Evolutionary conservation across 1,140 invertebrate genomes (phyloP), one percentile per base, ranked within the genome.

Genomic region (Lepidotrigona ventralis): DNA sequence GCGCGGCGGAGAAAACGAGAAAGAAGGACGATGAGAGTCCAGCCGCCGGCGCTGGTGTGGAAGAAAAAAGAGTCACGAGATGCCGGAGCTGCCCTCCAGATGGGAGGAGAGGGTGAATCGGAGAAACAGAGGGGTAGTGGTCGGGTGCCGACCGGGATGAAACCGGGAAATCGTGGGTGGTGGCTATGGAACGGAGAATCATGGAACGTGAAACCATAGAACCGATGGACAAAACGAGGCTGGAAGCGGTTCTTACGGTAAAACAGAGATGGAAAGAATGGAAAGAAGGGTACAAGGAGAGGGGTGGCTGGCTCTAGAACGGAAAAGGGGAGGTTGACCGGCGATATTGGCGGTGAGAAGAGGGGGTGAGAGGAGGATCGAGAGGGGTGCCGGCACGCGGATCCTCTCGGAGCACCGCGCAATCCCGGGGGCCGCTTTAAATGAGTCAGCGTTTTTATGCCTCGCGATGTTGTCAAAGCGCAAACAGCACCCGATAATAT

Each of bases 381-480:
- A 23, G 81, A 76, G 72, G 85, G 73, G 83, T 66, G 86, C 86
- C 75, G 89, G 92, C 88, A 92, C 90, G 90, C 92, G 91, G 91
- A 90, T 88, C 86, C 86, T 89, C 90, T 86, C 84, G 75, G 84
- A 89, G 87, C 81, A 85, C 85, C 84, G 87, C 91, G 91, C 93
- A 93, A 94, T 94, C 93, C 92, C 93, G 93, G 92, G 93, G 91
- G 93, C 93, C 91, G 93, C 90, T 94, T 94, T 94, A 94, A 94
- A 94, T 94, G 94, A 94, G 93, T 94, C 94, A 94, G 94, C 94
- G 93, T 93, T 94, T 94, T 94, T 94, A 94, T 94, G 92, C 92
- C 90, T 91, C 91, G 93, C 92, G 93, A 94, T 93, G 92, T 94
- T 94, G 93, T 94, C 94, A 94, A 94, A 94, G 94, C 93, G 93